Evolutionary conservation across 2,113 vertebrate species (phyloP), one percentile per base, ranked within the genome.

Genomic region (Syngnathus typhle): DNA sequence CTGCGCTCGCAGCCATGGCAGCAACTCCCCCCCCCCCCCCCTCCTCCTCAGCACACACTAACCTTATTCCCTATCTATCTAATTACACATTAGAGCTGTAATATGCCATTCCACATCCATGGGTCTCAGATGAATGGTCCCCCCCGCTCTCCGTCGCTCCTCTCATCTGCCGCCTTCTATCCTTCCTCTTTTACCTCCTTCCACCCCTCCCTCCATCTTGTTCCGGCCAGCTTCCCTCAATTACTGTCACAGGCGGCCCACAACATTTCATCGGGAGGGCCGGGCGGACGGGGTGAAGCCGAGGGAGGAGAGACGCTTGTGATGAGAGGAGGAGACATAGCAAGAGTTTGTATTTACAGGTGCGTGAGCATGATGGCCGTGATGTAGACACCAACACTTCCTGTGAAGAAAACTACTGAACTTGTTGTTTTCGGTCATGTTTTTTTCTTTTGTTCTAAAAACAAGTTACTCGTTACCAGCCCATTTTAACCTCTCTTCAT

Each of bases 11-110:
- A 78, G 79, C 67, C 5, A 83, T 85, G 18, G 38, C 65, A 10
- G 11, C 60, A 15, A 38, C 46, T 56, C 71, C 71, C 66, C 74
- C 56, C 18, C 19, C 18, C 38, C 39, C 16, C 41, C 51, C 70
- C 36, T 43, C 46, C 60, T 32, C 27, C 72, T 75, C 67, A 43
- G 82, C 82, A 80, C 73, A 77, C 67, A 63, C 81, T 87, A 89
- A 87, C 88, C 88, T 89, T 88, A 88, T 85, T 84, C 84, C 81
- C 81, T 82, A 89, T 90, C 88, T 90, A 84, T 89, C 88, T 90
- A 90, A 90, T 90, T 91, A 90, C 86, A 89, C 87, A 90, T 91
- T 89, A 91, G 87, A 85, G 82, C 83, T 85, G 87, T 90, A 91
- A 90, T 90, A 89, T 88, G 83, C 87, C 87, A 88, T 90, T 90